Evolutionary conservation across 2,113 vertebrate genomes (phyloP).

Genomic region (Apodemus sylvaticus): DNA sequence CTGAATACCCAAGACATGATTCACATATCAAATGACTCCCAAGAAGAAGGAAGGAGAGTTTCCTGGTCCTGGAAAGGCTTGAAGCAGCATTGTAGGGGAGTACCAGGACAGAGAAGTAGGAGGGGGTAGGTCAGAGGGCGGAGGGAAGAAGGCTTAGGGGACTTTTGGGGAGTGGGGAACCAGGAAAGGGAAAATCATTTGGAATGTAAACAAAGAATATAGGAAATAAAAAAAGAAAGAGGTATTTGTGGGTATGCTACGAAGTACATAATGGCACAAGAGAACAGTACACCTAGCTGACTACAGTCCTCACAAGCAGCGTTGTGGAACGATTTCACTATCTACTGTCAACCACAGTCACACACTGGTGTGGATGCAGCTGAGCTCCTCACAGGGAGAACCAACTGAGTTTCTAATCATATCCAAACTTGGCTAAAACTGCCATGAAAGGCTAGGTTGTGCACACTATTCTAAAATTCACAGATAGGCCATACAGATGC

Average conservation of each 20-base stretch:
- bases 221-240: too few relatives aligned
- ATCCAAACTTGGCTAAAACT: conserved; percentile 10
- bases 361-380: background rate
- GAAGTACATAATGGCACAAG: background rate
- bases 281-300: background rate
- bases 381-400: background rate
- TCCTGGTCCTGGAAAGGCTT: too few relatives aligned
- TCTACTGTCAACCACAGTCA: background rate
- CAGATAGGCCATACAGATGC: background rate
- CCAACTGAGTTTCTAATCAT: background rate
- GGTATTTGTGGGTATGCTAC: background rate
- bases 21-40: too few relatives aligned
- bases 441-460: background rate
- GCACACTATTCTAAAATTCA: background rate
- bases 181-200: too few relatives aligned
- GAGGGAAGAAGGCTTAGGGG: too few relatives aligned
- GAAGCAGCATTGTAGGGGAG: too few relatives aligned
- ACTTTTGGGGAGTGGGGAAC: too few relatives aligned
- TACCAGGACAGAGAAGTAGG: too few relatives aligned
- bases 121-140: too few relatives aligned
- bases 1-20: too few relatives aligned
- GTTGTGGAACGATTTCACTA: background rate
- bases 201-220: too few relatives aligned
- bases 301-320: background rate
- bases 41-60: too few relatives aligned